Conservation (phyloP, 1,140 invertebrate genomes). For the Aphelinus atriplicis region DNA sequence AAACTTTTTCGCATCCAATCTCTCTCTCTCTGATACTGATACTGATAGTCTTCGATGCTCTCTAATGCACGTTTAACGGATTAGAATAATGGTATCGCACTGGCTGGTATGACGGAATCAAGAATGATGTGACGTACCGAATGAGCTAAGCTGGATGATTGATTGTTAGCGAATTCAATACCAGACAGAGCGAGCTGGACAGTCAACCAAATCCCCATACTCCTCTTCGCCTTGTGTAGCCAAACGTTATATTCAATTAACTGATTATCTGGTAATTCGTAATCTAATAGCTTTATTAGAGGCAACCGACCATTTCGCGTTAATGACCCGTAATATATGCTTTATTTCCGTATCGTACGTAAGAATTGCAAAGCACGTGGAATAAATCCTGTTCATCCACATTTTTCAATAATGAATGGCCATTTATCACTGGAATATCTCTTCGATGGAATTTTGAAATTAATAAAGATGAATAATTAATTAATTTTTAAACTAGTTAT, state of each 20-base stretch:
- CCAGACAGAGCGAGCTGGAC: conserved; percentile 7
- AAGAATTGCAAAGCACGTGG: neutral
- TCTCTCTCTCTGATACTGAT: too few species aligned
- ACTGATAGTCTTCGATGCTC: neutral
- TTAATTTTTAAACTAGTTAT: too few species aligned
- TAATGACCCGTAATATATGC: conserved; percentile 29
- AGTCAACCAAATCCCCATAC: conserved; percentile 13
- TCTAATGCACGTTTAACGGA: conserved; percentile 9
- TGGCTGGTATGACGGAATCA: neutral
- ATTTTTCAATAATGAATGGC: neutral
- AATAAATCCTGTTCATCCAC: neutral
- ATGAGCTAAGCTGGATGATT: neutral
- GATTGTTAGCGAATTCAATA: neutral
- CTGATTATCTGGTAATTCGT: conserved; percentile 35
- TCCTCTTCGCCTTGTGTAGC: neutral
- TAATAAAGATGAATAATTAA: too few species aligned
- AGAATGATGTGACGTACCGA: neutral
- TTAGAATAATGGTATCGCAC: conserved; percentile 23
- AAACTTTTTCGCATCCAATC: too few species aligned
- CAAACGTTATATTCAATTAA: conserved; percentile 33
- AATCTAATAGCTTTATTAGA: conserved; percentile 31
- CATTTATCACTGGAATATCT: too few species aligned
- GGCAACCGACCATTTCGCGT: conserved; percentile 9
- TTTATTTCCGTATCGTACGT: conserved; percentile 6
- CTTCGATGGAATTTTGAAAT: too few species aligned